Evolutionary conservation across 2,888 invertebrate genomes (phyloP).

Genomic region (Andrena praecox): DNA sequence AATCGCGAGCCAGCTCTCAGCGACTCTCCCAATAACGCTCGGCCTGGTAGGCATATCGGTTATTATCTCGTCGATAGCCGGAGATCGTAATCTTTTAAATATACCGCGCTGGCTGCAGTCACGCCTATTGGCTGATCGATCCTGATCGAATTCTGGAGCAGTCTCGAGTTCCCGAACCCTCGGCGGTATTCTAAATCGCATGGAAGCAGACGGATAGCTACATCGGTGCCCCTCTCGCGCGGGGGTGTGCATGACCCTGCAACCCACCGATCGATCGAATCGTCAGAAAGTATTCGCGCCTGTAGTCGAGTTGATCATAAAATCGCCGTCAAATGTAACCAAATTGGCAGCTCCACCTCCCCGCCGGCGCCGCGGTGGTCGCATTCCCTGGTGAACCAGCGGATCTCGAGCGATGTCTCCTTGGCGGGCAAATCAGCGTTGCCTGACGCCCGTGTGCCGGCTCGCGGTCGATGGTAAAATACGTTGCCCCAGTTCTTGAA

Average conservation of each 20-base stretch:
- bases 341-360: background rate
- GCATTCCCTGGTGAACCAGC: constrained; percentile 11
- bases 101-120: constrained; percentile 10
- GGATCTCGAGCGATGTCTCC: constrained; percentile 25
- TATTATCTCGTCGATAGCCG: constrained; percentile 45
- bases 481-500: constrained; percentile 62
- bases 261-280: too few relatives aligned
- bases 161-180: background rate
- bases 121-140: constrained; percentile 21
- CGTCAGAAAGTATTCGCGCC: background rate
- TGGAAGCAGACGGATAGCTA: too few relatives aligned
- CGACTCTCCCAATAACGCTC: constrained; percentile 40
- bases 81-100: constrained; percentile 54
- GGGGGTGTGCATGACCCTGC: too few relatives aligned
- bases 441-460: constrained; percentile 3
- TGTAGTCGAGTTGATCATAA: constrained; percentile 10
- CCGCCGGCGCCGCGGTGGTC: background rate
- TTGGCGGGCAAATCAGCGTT: constrained; percentile 26
- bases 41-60: constrained; percentile 20
- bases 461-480: constrained; percentile 64
- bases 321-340: constrained; percentile 9
- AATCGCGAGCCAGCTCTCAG: constrained; percentile 41
- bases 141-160: background rate
- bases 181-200: too few relatives aligned
- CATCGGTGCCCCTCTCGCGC: too few relatives aligned